These are phyloP conservation scores for Drosophila repletoides DNA, from an alignment of 1,140 invertebrate genomes.

Conservation along the genomic window DNA sequence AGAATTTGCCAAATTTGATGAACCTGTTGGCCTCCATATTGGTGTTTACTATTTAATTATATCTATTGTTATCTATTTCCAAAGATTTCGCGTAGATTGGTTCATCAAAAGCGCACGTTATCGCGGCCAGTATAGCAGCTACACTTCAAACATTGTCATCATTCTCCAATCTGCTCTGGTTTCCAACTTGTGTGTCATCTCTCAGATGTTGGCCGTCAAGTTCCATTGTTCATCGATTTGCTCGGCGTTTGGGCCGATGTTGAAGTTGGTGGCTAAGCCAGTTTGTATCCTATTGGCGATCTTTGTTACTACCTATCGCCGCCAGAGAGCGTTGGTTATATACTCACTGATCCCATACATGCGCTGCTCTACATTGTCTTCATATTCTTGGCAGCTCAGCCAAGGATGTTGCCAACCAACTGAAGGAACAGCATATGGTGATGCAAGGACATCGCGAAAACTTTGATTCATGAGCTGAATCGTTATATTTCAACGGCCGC, in stretches of 20 bases:
- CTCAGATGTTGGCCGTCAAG: slow-evolving; percentile 99
- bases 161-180: slow-evolving; percentile 99
- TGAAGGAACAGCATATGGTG: slow-evolving; percentile 99
- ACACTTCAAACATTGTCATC: slow-evolving; percentile 99
- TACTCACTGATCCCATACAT: slow-evolving; percentile 98
- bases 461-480: slow-evolving; percentile 99
- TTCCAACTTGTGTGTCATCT: slow-evolving; percentile 99
- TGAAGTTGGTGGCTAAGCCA: slow-evolving; percentile 96
- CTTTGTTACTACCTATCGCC: slow-evolving; percentile 99
- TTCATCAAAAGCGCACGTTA: slow-evolving; percentile 99
- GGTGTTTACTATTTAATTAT: slow-evolving; percentile 99
- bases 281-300: slow-evolving; percentile 97
- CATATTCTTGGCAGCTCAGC: slow-evolving; percentile 99
- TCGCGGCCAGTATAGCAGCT: slow-evolving; percentile 99
- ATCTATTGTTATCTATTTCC: slow-evolving; percentile 99
- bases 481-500: slow-evolving; percentile 99
- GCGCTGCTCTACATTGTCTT: slow-evolving; percentile 98
- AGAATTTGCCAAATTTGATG: slow-evolving; percentile 99
- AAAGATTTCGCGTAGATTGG: slow-evolving; percentile 99
- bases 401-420: slow-evolving; percentile 99
- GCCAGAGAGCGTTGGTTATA: slow-evolving; percentile 97
- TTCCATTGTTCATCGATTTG: slow-evolving; percentile 98
- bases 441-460: slow-evolving; percentile 99
- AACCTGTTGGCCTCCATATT: slow-evolving; percentile 98
- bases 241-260: slow-evolving; percentile 99